Evolutionary conservation across 2,888 invertebrate genomes (phyloP), one percentile per base, ranked within the genome.

Genomic region (Agrochola litura): DNA sequence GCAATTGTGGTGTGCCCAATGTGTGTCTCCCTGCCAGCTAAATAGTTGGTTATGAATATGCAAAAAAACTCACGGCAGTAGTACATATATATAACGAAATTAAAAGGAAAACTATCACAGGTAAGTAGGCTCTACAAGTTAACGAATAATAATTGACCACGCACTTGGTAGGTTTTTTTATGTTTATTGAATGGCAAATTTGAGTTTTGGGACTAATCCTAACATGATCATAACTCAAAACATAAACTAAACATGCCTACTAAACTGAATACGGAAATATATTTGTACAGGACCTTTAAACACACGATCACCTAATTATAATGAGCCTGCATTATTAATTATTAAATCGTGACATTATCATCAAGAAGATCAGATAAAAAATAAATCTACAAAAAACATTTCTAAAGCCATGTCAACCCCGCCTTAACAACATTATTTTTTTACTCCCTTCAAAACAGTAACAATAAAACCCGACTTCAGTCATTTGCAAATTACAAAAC

Each of bases 401-500:
- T 58, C 14, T 16, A 61, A 63, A 74, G 43, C 19, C 49, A 46
- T 56, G 56, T 67, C 12, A 65, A 64, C 60, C 14, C 37, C 60
- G 22, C 52, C 10, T 58, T 37, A 22, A 64, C 41, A 69, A 61
- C 25, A 41, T 60, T 70, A 68, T 56, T 49, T 75, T 82, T 72
- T 82, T 72, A 30, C 49, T 74, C 54, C 66, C 41, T 63, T 71
- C 43, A 66, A 80, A 77, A 76, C 85, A 19, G 52, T 63, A 61
- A 73, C 75, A 82, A 82, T 86, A 76, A 87, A 85, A 63, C 8
- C 60, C 37, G 46, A 46, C 71, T 65, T 66, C 58, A 68, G 61
- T 64, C 78, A 77, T 85, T 83, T 76, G 81, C 87, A 83, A 85
- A 83, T 85, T 68, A 81, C 67, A 72, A 74, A 71, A 76, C 68